Evolutionary conservation across 1,140 invertebrate species (phyloP).

Genomic region (Capitella teleta): DNA sequence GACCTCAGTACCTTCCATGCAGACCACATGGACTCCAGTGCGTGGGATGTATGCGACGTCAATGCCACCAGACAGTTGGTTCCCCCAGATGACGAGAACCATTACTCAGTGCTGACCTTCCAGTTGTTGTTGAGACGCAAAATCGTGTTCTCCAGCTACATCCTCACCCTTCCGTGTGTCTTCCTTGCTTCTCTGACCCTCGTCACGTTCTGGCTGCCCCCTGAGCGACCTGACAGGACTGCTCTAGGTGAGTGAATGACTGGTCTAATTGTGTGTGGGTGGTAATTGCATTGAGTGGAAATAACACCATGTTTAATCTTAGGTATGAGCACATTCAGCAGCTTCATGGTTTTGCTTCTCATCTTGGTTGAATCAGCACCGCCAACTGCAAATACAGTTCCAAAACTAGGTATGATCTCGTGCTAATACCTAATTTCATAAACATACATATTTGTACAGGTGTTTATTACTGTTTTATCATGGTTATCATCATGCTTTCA

Average conservation of each 20-base stretch:
- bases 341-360: slow-evolving; percentile 14
- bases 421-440: background rate
- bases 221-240: slow-evolving; percentile 18
- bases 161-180: slow-evolving; percentile 18
- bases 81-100: background rate
- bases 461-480: background rate
- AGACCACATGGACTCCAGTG: background rate
- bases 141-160: slow-evolving; percentile 15
- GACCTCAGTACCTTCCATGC: background rate
- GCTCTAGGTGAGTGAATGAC: slow-evolving; percentile 13
- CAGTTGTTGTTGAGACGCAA: slow-evolving; percentile 11
- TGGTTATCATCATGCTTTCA: background rate
- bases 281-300: too few species aligned
- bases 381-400: slow-evolving; percentile 10
- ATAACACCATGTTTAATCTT: background rate
- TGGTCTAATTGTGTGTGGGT: too few species aligned
- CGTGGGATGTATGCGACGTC: background rate
- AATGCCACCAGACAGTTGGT: background rate
- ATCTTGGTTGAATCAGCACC: slow-evolving; percentile 13
- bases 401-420: slow-evolving; percentile 8
- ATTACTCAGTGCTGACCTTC: slow-evolving; percentile 4
- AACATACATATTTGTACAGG: background rate
- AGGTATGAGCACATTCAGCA: slow-evolving; percentile 14
- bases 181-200: slow-evolving; percentile 16
- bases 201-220: slow-evolving; percentile 20